Evolutionary conservation across 2,888 invertebrate species (phyloP), one percentile per base, ranked within the genome.

Genomic region (Pyrochroa serraticornis): DNA sequence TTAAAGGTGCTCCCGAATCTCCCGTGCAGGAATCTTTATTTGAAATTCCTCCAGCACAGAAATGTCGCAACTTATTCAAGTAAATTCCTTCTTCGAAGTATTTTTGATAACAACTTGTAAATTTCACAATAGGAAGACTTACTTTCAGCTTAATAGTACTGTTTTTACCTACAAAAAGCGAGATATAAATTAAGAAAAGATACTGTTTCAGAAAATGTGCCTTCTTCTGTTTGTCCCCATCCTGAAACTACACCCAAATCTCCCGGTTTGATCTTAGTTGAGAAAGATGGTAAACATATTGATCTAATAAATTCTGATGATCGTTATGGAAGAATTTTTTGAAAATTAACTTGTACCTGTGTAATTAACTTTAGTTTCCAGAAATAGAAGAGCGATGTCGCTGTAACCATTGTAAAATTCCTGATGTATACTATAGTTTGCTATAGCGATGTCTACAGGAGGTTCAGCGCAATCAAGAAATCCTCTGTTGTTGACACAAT

Each of bases 331-430:
- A 9, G 7, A 46, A 35, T 48, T 22, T 39, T 71, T 78, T 77
- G 62, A 79, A 79, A 79, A 79, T 35, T 39, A 72, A 41, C 41
- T 41, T 7, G 60, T 62, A 80, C 80, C 78, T 43, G 76, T 75
- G 62, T 74, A 80, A 1, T 75, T 74, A 0, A 77, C 79, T 1
- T 69, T 48, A 9, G 54, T 46, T 9, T 54, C 60, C 41, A 82
- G 58, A 43, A 79, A 73, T 6, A 82, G 57, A 32, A 82, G 60
- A 0, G 80, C 82, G 5, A 82, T 80, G 55, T 82, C 82, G 54
- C 77, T 62, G 68, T 80, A 81, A n/a, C 75, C 77, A 7, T 41
- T 48, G 1, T 75, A 64, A 10, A 78, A 76, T 0, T 74, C 69
- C 0, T 75, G 73, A 55, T 82, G 80, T 0, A 77, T 60, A 13